phyloP scores from a whole-genome alignment of 2,113 vertebrate genomes.

The Amazona vittata region DNA sequence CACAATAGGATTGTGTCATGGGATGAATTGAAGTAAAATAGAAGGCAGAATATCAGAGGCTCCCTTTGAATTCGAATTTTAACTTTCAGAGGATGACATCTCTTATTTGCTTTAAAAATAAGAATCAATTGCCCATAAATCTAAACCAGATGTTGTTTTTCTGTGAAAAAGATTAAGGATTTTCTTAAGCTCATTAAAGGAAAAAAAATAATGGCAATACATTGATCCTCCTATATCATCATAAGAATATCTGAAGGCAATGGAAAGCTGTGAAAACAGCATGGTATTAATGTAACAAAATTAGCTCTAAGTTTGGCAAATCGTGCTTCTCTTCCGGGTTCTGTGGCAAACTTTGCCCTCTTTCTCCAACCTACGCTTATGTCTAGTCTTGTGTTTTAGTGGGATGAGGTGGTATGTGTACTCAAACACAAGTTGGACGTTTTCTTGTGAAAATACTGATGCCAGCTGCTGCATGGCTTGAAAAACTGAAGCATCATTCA shows the following conservation, averaged over 20 bases:
- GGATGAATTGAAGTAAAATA: not conserved
- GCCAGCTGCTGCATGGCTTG: slow-evolving; percentile 37
- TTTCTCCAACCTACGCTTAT: not conserved
- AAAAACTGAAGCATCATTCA: not conserved
- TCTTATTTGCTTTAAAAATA: slow-evolving; percentile 59
- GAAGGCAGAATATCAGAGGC: slow-evolving; percentile 2
- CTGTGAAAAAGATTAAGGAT: slow-evolving; percentile 46
- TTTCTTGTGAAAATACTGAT: slow-evolving; percentile 14
- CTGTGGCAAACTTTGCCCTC: not conserved
- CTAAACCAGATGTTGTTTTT: slow-evolving; percentile 57
- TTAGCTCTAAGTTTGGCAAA: not conserved
- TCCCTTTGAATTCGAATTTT: not conserved
- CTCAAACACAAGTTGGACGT: not conserved
- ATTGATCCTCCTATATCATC: slow-evolving; percentile 1
- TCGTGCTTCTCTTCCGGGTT: not conserved
- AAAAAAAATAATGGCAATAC: not conserved
- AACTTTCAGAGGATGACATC: slow-evolving; percentile 45
- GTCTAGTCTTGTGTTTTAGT: slow-evolving; percentile 16
- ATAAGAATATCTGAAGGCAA: slow-evolving; percentile 20
- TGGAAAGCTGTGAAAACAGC: not conserved
- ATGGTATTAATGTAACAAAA: not conserved
- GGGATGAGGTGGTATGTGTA: not conserved
- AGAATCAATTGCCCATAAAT: slow-evolving; percentile 41
- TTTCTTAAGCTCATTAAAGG: slow-evolving; percentile 54
- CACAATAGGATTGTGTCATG: not conserved